These are phyloP conservation scores for Rhinolophus sinicus DNA, from an alignment of 2,113 vertebrate species.

Conservation along the genomic window DNA sequence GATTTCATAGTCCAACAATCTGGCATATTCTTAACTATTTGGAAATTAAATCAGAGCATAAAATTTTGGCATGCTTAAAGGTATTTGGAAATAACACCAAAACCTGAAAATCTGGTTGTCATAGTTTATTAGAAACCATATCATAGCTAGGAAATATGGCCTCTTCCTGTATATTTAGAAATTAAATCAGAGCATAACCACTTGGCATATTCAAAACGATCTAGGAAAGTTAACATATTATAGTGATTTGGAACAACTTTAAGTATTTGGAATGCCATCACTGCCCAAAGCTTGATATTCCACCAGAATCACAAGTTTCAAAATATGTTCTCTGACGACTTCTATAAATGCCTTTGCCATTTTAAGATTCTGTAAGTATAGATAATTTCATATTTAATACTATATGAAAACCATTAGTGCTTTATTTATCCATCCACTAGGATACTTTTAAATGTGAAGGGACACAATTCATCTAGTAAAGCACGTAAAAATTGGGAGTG, in stretches of 20 bases:
- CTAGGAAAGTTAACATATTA: slow-evolving; percentile 51
- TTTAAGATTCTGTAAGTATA: slow-evolving; percentile 1
- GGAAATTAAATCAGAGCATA: slow-evolving; percentile 66
- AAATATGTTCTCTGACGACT: slow-evolving; percentile 38
- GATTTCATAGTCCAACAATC: slow-evolving; percentile 39
- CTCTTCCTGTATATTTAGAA: slow-evolving; percentile 61
- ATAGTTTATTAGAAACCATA: slow-evolving; percentile 66
- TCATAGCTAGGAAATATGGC: slow-evolving; percentile 52
- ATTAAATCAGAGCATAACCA: slow-evolving; percentile 73
- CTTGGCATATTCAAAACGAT: slow-evolving; percentile 62
- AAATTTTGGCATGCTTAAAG: slow-evolving; percentile 56
- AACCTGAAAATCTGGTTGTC: slow-evolving; percentile 53
- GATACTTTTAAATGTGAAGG: not conserved
- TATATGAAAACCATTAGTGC: not conserved
- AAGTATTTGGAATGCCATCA: slow-evolving; percentile 40
- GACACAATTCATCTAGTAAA: not conserved
- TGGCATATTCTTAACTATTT: slow-evolving; percentile 63
- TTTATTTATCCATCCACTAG: not conserved
- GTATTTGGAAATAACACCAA: slow-evolving; percentile 61
- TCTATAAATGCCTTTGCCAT: slow-evolving; percentile 36
- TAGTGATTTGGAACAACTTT: slow-evolving; percentile 65
- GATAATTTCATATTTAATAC: not conserved
- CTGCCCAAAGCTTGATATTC: slow-evolving; percentile 37
- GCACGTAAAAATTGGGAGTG: not conserved
- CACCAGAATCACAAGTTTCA: slow-evolving; percentile 44